Evolutionary conservation across 2,888 invertebrate species (phyloP).

Genomic region (Campoplex nolae): DNA sequence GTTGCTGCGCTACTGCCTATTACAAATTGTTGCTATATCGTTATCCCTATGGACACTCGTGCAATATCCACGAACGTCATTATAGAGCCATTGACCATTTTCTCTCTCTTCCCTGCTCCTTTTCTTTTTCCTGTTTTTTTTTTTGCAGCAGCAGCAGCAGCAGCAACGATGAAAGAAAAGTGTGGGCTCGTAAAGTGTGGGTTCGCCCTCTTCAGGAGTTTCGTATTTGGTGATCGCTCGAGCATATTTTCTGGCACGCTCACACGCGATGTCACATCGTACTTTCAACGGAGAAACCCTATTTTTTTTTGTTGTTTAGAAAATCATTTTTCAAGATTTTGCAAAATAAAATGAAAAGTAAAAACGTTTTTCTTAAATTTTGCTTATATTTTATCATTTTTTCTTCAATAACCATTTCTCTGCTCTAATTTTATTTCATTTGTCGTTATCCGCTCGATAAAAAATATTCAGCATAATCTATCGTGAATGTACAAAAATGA

Average conservation of each 20-base stretch:
- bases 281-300: conserved; percentile 3
- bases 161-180: conserved; percentile 63
- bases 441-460: no score
- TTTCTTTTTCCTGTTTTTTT: conserved; percentile 20
- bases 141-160: no score
- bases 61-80: conserved; percentile 26
- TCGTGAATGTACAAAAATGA: background rate
- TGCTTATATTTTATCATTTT: no score
- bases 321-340: background rate
- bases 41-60: conserved; percentile 5
- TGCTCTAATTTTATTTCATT: no score
- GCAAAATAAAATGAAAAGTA: no score
- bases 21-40: conserved; percentile 39
- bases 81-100: conserved; percentile 47
- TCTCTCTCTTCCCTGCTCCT: conserved; percentile 1
- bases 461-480: no score
- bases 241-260: conserved; percentile 36
- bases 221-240: conserved; percentile 81
- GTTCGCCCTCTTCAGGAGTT: conserved; percentile 76
- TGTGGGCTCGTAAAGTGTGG: conserved; percentile 80
- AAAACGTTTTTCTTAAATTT: no score
- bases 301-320: background rate
- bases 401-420: no score
- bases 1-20: conserved; percentile 37
- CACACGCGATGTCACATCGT: conserved; percentile 51